phyloP scores from a whole-genome alignment of 1,140 invertebrate species.

The Leptinotarsa undecemlineata region DNA sequence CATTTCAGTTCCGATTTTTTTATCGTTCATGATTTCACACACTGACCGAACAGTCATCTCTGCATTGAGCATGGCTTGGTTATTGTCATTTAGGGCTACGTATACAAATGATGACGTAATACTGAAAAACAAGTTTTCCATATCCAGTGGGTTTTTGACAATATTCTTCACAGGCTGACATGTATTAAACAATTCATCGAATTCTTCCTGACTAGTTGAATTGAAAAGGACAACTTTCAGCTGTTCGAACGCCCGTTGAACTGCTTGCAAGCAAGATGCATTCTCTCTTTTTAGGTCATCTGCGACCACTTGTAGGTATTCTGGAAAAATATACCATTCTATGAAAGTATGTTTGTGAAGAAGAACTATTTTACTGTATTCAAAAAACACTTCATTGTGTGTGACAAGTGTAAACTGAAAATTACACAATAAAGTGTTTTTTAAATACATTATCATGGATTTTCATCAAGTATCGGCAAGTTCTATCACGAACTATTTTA shows the following conservation, averaged over 20 bases:
- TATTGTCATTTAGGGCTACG: constrained; percentile 93
- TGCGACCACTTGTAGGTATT: too few relatives aligned
- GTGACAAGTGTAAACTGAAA: too few relatives aligned
- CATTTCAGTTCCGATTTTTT: constrained; percentile 63
- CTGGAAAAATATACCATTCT: too few relatives aligned
- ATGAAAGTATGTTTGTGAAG: too few relatives aligned
- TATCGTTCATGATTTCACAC: constrained; percentile 75
- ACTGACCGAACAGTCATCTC: constrained; percentile 79
- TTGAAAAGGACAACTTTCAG: not conserved
- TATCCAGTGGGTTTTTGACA: constrained; percentile 66
- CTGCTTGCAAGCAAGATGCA: too few relatives aligned
- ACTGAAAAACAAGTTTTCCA: constrained; percentile 78
- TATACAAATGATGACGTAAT: constrained; percentile 81
- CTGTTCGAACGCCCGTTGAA: not conserved
- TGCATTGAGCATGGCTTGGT: constrained; percentile 71
- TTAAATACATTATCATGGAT: too few relatives aligned
- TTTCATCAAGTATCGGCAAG: too few relatives aligned
- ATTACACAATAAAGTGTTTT: too few relatives aligned
- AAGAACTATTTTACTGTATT: too few relatives aligned
- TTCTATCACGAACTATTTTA: too few relatives aligned
- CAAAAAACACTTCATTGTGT: too few relatives aligned
- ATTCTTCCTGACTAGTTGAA: constrained; percentile 61
- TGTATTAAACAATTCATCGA: constrained; percentile 72
- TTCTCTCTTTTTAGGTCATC: too few relatives aligned
- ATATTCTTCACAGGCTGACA: constrained; percentile 75